Evolutionary conservation across 2,797 vertebrate species (phyloP).

Genomic region (Melanotaenia maccullochi): DNA sequence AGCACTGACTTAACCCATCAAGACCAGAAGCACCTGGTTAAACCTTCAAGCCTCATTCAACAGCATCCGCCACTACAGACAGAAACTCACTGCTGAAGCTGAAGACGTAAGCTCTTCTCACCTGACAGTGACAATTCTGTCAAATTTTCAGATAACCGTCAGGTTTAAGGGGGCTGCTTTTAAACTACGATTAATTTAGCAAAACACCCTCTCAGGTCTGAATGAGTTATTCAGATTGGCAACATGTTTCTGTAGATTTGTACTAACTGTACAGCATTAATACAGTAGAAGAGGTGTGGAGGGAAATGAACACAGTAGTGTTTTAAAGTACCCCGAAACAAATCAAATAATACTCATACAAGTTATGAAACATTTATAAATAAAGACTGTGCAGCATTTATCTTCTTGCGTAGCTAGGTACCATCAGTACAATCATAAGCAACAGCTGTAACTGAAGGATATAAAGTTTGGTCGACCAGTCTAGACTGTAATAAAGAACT

Average conservation of each 20-base stretch:
- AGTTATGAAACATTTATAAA: constrained; percentile 35
- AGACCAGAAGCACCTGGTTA: background rate
- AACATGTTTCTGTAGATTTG: background rate
- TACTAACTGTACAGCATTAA: constrained; percentile 24
- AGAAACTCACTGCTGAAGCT: background rate
- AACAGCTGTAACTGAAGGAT: constrained; percentile 22
- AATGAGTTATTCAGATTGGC: background rate
- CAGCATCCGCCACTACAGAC: background rate
- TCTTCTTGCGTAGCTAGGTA: constrained; percentile 36
- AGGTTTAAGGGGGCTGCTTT: background rate
- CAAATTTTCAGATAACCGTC: background rate
- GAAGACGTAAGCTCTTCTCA: background rate
- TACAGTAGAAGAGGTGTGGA: constrained; percentile 9
- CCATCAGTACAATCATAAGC: constrained; percentile 47
- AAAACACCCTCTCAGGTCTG: background rate
- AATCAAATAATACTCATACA: constrained; percentile 34
- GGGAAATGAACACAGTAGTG: constrained; percentile 24
- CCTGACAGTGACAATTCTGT: background rate
- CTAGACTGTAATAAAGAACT: constrained; percentile 29
- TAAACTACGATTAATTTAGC: background rate
- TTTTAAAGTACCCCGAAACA: constrained; percentile 39
- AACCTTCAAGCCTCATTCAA: background rate
- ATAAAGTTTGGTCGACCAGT: constrained; percentile 21
- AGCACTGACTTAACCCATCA: constrained; percentile 3
- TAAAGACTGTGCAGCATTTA: constrained; percentile 45